phyloP scores from a whole-genome alignment of 2,113 vertebrate genomes.

The Vidua chalybeata region DNA sequence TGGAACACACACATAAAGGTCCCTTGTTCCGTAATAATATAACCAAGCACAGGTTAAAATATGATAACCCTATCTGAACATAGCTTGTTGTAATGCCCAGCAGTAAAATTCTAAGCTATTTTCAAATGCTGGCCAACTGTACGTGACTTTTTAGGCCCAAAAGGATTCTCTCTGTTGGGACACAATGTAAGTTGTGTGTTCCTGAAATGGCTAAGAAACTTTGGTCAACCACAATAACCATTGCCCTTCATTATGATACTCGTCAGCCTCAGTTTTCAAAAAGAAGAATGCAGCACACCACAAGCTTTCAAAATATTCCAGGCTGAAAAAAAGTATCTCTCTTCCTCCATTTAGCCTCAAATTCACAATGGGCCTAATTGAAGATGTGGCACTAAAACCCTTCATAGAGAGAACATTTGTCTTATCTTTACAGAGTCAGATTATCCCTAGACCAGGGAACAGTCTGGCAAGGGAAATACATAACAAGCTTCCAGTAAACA shows the following conservation, averaged over 20 bases:
- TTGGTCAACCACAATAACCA: fast-evolving
- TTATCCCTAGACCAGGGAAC: background rate
- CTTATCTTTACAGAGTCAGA: background rate
- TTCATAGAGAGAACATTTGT: background rate
- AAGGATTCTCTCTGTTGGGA: background rate
- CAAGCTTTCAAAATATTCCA: background rate
- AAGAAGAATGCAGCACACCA: background rate
- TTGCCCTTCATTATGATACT: background rate
- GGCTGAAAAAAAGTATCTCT: background rate
- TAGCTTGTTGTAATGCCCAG: background rate
- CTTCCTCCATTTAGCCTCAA: background rate
- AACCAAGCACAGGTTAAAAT: background rate
- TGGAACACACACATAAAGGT: background rate
- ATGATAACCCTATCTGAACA: background rate
- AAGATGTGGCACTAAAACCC: background rate
- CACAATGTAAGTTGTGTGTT: fast-evolving
- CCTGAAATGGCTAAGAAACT: background rate
- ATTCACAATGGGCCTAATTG: background rate
- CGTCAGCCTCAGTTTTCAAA: background rate
- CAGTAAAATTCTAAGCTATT: background rate
- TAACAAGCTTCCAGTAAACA: background rate
- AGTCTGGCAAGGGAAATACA: background rate
- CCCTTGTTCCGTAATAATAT: background rate
- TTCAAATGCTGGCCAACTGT: background rate
- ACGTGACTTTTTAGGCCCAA: background rate